These are phyloP conservation scores for Nemotelus nigrinus DNA, from an alignment of 2,888 invertebrate species.

Conservation along the genomic window DNA sequence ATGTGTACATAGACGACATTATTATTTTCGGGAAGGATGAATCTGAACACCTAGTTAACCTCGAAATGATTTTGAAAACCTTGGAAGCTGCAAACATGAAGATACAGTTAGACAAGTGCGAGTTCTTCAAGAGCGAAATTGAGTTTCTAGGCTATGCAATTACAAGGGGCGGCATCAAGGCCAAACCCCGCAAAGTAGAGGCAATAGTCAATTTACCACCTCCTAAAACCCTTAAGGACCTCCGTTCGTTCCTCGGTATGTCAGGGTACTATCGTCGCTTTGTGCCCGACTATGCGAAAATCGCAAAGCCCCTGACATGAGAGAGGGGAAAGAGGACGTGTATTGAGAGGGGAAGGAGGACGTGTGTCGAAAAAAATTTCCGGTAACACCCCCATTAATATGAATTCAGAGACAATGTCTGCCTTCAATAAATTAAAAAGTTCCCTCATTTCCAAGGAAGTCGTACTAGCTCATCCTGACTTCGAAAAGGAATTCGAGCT, in stretches of 20 bases:
- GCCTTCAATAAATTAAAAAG: slow-evolving; percentile 21
- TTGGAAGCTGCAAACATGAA: slow-evolving; percentile 6
- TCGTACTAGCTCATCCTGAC: neutral
- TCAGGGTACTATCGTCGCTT: too few relatives aligned
- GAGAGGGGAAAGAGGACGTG: slow-evolving; percentile 25
- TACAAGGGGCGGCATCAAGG: too few relatives aligned
- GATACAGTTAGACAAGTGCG: too few relatives aligned
- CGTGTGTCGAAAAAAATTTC: slow-evolving; percentile 21
- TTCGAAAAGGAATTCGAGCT: slow-evolving; percentile 12
- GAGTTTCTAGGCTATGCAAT: too few relatives aligned
- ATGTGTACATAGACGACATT: slow-evolving; percentile 10
- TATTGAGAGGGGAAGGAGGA: slow-evolving; percentile 30
- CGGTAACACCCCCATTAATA: neutral
- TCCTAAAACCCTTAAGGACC: too few relatives aligned
- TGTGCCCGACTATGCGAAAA: too few relatives aligned
- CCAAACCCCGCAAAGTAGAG: too few relatives aligned
- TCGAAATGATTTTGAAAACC: neutral
- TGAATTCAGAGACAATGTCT: neutral
- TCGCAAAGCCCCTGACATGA: neutral
- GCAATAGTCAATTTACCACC: too few relatives aligned
- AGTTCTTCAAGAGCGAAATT: too few relatives aligned
- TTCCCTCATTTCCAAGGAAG: slow-evolving; percentile 16
- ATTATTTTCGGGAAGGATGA: neutral
- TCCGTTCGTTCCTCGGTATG: too few relatives aligned
- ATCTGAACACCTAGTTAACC: neutral